These are phyloP conservation scores for Lipotes vexillifer DNA, from an alignment of 2,113 vertebrate species.

Conservation along the genomic window DNA sequence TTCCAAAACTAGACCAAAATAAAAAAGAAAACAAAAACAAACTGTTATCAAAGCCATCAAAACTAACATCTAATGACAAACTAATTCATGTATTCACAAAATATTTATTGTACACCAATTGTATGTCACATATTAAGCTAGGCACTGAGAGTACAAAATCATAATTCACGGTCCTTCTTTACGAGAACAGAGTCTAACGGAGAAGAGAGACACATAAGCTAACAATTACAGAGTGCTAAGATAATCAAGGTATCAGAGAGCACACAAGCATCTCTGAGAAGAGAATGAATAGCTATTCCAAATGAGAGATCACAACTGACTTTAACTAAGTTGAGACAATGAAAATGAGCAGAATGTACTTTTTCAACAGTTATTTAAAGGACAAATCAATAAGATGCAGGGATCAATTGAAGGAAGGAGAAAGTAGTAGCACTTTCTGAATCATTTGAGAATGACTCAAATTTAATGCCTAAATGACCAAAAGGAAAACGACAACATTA, in stretches of 20 bases:
- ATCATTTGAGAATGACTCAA: not conserved
- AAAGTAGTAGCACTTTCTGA: not conserved
- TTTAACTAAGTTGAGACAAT: not conserved
- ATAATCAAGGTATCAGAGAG: not conserved
- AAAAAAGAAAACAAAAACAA: not conserved
- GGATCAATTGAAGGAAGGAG: not conserved
- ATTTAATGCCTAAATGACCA: not conserved
- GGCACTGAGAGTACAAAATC: not conserved
- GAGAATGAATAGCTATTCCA: not conserved
- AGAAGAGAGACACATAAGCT: not conserved
- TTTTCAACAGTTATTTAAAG: not conserved
- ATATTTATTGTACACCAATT: not conserved
- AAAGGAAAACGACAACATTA: not conserved
- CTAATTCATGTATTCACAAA: not conserved
- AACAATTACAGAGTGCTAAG: not conserved
- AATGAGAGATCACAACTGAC: not conserved
- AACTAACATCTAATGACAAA: not conserved
- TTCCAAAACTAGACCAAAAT: not conserved
- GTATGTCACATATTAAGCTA: not conserved
- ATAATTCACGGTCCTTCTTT: not conserved
- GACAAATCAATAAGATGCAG: not conserved
- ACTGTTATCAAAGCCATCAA: conserved; percentile 4
- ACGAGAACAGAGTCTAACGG: not conserved
- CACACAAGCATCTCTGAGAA: not conserved
- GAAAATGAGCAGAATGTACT: not conserved